These are phyloP conservation scores for Edolisoma coerulescens DNA, from an alignment of 2,113 vertebrate species.

Conservation along the genomic window DNA sequence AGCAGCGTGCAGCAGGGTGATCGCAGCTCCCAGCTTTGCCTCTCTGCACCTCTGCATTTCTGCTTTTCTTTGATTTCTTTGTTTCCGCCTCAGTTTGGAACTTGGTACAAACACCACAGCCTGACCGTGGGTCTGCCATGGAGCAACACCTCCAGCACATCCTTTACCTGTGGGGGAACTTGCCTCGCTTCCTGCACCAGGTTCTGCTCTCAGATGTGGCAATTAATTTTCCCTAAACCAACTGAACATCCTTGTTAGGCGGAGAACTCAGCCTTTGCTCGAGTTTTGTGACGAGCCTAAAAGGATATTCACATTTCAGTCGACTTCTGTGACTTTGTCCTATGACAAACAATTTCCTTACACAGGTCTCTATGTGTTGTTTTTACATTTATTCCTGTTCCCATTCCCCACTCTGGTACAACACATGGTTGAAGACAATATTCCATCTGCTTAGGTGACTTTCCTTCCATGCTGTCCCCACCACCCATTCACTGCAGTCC, in stretches of 20 bases:
- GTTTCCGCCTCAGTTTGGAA: background rate
- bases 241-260: background rate
- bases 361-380: accelerated
- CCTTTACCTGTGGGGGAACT: background rate
- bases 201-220: background rate
- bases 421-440: background rate
- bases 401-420: background rate
- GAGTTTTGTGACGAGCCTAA: background rate
- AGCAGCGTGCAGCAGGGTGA: background rate
- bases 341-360: background rate
- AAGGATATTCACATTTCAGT: background rate
- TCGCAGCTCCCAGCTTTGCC: background rate
- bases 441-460: background rate
- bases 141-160: background rate
- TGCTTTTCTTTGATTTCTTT: background rate
- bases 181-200: background rate
- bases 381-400: background rate
- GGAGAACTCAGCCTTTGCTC: background rate
- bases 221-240: background rate
- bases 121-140: background rate
- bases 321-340: background rate
- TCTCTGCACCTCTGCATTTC: background rate
- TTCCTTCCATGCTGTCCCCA: background rate
- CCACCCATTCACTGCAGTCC: background rate
- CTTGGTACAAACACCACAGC: background rate